These are phyloP conservation scores for Synergus itoensis DNA, from an alignment of 2,888 invertebrate species.

Conservation along the genomic window DNA sequence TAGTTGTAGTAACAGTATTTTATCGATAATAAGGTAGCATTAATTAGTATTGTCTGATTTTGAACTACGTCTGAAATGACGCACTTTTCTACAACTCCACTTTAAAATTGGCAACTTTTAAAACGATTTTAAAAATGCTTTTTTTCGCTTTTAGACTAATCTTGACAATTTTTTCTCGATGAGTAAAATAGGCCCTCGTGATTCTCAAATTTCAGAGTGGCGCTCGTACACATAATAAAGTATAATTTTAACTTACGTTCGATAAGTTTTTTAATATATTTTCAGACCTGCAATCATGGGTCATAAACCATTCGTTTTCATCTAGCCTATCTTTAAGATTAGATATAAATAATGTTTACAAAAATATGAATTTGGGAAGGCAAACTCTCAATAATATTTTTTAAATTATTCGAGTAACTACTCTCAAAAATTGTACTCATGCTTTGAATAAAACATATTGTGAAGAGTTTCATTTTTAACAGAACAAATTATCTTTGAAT, in stretches of 20 bases:
- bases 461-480: slow-evolving; percentile 42
- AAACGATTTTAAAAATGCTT: not conserved
- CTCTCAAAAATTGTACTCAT: slow-evolving; percentile 44
- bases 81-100: slow-evolving; percentile 38
- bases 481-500: slow-evolving; percentile 1
- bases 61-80: slow-evolving; percentile 60
- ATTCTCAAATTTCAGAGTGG: not conserved
- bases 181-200: not conserved
- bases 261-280: slow-evolving; percentile 21
- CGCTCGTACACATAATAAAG: not conserved
- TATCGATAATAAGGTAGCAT: slow-evolving; percentile 25
- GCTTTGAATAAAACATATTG: slow-evolving; percentile 41
- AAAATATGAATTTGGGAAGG: slow-evolving; percentile 76
- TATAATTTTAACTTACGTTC: slow-evolving; percentile 47
- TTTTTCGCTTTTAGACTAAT: not conserved
- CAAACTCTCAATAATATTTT: slow-evolving; percentile 66
- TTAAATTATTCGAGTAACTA: slow-evolving; percentile 31
- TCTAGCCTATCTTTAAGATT: slow-evolving; percentile 57
- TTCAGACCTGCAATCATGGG: not conserved
- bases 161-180: not conserved
- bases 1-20: slow-evolving; percentile 32
- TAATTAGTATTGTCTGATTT: slow-evolving; percentile 64
- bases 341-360: slow-evolving; percentile 75
- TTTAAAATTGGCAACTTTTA: slow-evolving; percentile 3
- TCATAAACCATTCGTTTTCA: slow-evolving; percentile 13